A percentile compares a stretch with the other conserved stretches of the same genome.
These are phyloP conservation scores for Tokudaia muenninki DNA, from an alignment of 2,797 vertebrate genomes.

Conservation along the genomic window DNA sequence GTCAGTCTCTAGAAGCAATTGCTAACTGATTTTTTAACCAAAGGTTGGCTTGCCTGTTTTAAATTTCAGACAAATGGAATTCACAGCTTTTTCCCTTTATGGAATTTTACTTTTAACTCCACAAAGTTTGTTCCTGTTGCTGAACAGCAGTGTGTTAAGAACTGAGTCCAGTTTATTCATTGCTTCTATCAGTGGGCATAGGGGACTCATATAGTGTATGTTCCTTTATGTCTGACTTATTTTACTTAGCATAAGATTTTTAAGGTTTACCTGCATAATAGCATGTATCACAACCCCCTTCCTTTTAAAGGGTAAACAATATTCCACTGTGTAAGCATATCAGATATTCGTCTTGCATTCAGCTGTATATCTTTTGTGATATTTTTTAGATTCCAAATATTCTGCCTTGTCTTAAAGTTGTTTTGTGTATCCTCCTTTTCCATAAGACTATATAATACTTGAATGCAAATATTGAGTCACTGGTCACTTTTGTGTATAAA, in stretches of 20 bases:
- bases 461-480: not conserved
- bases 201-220: not conserved
- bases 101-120: conserved; percentile 43
- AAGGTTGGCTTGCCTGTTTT: conserved; percentile 36
- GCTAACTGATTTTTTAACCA: conserved; percentile 28
- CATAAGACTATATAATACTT: conserved; percentile 52
- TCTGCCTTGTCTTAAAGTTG: conserved; percentile 1
- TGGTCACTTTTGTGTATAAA: not conserved
- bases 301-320: conserved; percentile 28
- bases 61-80: conserved; percentile 36
- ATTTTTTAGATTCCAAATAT: conserved; percentile 26
- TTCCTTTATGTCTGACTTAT: conserved; percentile 22
- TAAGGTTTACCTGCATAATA: not conserved
- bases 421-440: conserved; percentile 19
- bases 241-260: conserved; percentile 59
- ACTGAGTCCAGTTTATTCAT: not conserved
- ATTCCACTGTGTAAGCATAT: not conserved
- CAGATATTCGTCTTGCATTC: conserved; percentile 12
- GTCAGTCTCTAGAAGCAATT: not conserved
- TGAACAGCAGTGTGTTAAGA: not conserved
- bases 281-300: not conserved
- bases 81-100: not conserved
- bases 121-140: conserved; percentile 9
- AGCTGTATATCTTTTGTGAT: not conserved
- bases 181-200: not conserved